Evolutionary conservation across 2,797 vertebrate species (phyloP).

Genomic region (Craterocephalus amniculus): DNA sequence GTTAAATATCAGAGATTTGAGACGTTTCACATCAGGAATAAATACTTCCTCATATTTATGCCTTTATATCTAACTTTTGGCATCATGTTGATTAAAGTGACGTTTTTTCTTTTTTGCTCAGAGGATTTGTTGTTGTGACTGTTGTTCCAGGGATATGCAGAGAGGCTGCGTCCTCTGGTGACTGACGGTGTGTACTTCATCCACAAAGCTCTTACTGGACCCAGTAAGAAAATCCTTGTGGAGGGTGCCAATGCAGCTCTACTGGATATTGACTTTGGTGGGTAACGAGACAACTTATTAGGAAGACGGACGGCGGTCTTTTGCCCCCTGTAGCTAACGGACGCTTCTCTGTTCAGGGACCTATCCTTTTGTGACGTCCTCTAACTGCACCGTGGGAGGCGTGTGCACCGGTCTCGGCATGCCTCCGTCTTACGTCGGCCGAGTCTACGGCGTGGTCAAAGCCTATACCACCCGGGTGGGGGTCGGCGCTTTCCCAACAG

Average conservation of each 20-base stretch:
- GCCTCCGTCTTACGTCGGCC: conserved; percentile 82
- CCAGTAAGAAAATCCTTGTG: conserved; percentile 87
- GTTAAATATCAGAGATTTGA: not conserved
- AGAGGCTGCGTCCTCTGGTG: conserved; percentile 82
- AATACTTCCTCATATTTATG: not conserved
- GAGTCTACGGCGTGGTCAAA: conserved; percentile 87
- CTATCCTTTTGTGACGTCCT: conserved; percentile 88
- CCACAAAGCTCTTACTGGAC: conserved; percentile 84
- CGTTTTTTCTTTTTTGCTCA: not conserved
- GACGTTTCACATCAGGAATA: accelerated
- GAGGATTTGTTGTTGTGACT: not conserved
- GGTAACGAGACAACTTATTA: conserved; percentile 18
- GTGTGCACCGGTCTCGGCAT: conserved; percentile 87
- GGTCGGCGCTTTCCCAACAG: conserved; percentile 87
- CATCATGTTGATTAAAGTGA: not conserved
- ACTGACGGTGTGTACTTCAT: conserved; percentile 89
- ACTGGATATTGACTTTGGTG: conserved; percentile 88
- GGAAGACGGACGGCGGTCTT: not conserved
- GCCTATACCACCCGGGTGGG: conserved; percentile 87
- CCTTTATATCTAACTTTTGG: no score
- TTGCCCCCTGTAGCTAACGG: conserved; percentile 4
- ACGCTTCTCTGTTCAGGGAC: conserved; percentile 72
- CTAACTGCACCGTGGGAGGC: conserved; percentile 87
- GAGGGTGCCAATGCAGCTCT: conserved; percentile 88
- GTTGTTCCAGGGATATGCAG: conserved; percentile 73